A percentile compares a stretch with the other conserved stretches of the same genome.
Conservation (phyloP, 1,140 invertebrate species). For the Heliconius hewitsoni region DNA sequence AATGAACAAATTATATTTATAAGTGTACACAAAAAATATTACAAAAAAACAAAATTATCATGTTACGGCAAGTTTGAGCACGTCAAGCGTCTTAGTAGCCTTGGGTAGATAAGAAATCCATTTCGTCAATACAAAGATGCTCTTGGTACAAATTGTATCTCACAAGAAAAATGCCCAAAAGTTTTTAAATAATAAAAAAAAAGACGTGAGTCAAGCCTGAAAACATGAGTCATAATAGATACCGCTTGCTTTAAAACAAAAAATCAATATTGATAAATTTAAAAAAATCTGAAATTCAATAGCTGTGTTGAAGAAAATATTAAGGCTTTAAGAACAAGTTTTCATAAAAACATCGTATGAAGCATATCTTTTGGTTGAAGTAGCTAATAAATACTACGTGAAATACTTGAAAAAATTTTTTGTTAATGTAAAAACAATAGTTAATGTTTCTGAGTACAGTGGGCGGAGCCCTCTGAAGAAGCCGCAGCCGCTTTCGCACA, state of each 20-base stretch:
- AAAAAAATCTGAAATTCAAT: constrained; percentile 43
- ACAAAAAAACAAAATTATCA: constrained; percentile 16
- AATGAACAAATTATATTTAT: not conserved
- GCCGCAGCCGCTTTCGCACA: constrained; percentile 62
- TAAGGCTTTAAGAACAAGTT: constrained; percentile 32
- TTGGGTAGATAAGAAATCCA: constrained; percentile 10
- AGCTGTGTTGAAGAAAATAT: constrained; percentile 36
- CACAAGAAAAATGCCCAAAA: constrained; percentile 40
- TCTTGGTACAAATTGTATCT: constrained; percentile 40
- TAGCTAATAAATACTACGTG: constrained; percentile 40
- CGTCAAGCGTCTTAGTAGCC: constrained; percentile 5
- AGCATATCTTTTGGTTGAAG: constrained; percentile 45
- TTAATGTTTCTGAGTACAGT: constrained; percentile 55
- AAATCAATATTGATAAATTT: constrained; percentile 53
- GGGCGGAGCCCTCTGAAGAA: constrained; percentile 44
- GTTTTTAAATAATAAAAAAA: constrained; percentile 42
- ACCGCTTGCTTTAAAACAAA: constrained; percentile 58
- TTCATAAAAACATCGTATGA: constrained; percentile 38
- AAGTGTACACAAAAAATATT: not conserved
- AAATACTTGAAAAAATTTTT: constrained; percentile 48
- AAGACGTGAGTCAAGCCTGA: constrained; percentile 34
- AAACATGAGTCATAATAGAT: constrained; percentile 49
- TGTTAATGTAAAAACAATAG: constrained; percentile 46
- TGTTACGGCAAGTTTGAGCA: constrained; percentile 23
- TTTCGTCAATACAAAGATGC: constrained; percentile 27